A percentile compares a stretch with the other conserved stretches of the same genome.
Conservation (phyloP, 1,140 invertebrate genomes). For the Spodoptera litura region DNA sequence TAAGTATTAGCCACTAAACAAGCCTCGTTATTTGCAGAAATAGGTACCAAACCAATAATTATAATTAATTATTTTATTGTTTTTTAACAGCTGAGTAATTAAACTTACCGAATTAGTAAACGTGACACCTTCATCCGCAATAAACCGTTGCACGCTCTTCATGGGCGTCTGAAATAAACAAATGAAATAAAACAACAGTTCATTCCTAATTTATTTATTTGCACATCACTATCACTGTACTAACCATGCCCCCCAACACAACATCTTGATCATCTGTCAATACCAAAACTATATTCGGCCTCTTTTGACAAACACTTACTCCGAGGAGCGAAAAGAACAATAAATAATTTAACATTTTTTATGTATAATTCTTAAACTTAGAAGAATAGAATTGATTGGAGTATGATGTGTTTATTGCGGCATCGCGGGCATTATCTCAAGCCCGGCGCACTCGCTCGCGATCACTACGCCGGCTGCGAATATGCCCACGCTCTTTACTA, state of each 20-base stretch:
- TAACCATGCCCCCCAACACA: conserved; percentile 91
- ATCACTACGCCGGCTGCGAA: conserved; percentile 89
- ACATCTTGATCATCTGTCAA: conserved; percentile 96
- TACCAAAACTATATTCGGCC: conserved; percentile 92
- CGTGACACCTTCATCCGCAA: conserved; percentile 88
- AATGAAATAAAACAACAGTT: conserved; percentile 72
- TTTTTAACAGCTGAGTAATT: neutral
- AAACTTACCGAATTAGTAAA: conserved; percentile 91
- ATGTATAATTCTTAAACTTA: conserved; percentile 48
- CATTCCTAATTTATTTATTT: conserved; percentile 73
- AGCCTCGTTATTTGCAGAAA: no score
- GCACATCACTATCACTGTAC: conserved; percentile 69
- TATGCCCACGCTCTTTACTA: conserved; percentile 90
- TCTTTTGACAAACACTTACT: conserved; percentile 58
- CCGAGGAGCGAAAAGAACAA: conserved; percentile 63
- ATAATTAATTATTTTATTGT: neutral
- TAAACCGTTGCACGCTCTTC: conserved; percentile 87
- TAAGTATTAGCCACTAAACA: no score
- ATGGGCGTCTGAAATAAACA: conserved; percentile 88
- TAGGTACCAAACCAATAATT: no score
- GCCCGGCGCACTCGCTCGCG: conserved; percentile 89
- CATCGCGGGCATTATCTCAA: conserved; percentile 88
- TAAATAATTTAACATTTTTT: conserved; percentile 74
- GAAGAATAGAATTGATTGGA: neutral
- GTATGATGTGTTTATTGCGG: conserved; percentile 69